Conservation (phyloP, 1,140 invertebrate genomes). For the Drosophila pseudoobscura region DNA sequence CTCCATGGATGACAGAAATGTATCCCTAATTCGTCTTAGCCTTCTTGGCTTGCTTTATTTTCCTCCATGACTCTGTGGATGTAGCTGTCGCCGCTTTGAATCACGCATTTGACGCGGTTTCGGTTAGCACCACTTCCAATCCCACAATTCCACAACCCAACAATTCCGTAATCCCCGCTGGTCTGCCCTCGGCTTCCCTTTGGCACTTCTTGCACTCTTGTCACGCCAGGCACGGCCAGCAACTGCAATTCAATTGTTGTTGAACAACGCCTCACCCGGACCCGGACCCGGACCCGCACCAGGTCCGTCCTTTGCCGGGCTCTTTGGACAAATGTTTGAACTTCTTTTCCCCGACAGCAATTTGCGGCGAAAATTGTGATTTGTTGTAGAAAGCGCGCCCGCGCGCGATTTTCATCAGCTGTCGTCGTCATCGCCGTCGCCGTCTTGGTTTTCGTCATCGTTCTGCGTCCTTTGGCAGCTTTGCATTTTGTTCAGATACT, state of each 20-base stretch:
- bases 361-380: conserved; percentile 81
- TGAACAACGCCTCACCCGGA: conserved; percentile 30
- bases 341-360: conserved; percentile 75
- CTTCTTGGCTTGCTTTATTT: not conserved
- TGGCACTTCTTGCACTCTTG: conserved; percentile 62
- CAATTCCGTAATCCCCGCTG: not conserved
- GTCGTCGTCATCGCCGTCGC: conserved; percentile 47
- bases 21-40: not conserved
- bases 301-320: conserved; percentile 7
- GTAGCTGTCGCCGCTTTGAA: conserved; percentile 30
- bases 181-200: conserved; percentile 11
- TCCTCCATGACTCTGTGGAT: conserved; percentile 9
- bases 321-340: conserved; percentile 71
- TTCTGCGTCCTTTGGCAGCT: conserved; percentile 71
- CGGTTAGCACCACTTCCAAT: conserved; percentile 1
- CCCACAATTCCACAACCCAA: not conserved
- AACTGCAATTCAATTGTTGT: conserved; percentile 81
- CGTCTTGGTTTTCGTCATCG: conserved; percentile 10
- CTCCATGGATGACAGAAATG: not conserved
- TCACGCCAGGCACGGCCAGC: conserved; percentile 75
- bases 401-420: conserved; percentile 76
- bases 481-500: conserved; percentile 81
- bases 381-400: conserved; percentile 61
- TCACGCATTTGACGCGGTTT: conserved; percentile 56
- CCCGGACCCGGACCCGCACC: not conserved